A percentile compares a stretch with the other conserved stretches of the same genome.
phyloP scores from a whole-genome alignment of 2,888 invertebrate genomes.

The Tipula vernalis region DNA sequence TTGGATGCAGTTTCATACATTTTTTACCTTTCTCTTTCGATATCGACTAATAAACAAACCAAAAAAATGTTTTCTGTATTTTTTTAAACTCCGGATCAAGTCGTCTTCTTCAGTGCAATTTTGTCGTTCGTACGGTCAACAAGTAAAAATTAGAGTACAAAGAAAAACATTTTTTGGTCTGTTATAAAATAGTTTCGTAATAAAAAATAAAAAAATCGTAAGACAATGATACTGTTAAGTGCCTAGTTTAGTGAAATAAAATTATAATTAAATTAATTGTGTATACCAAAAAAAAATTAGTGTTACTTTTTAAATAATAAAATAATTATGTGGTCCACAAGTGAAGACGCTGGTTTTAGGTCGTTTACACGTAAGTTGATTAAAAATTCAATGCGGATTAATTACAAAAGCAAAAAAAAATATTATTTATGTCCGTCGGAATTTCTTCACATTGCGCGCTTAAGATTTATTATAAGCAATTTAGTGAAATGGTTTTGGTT shows the following conservation, averaged over 20 bases:
- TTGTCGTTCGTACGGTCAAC: slow-evolving; percentile 20
- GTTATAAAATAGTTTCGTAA: neutral
- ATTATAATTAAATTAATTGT: neutral
- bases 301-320: neutral
- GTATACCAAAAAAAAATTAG: neutral
- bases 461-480: neutral
- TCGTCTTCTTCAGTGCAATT: slow-evolving; percentile 17
- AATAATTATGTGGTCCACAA: slow-evolving; percentile 32
- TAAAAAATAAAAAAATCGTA: neutral
- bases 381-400: neutral
- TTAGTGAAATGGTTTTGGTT: neutral
- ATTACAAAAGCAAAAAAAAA: neutral
- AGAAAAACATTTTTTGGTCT: too few relatives aligned
- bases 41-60: neutral
- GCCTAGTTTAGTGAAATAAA: neutral
- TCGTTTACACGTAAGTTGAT: slow-evolving; percentile 35
- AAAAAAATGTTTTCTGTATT: neutral
- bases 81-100: neutral
- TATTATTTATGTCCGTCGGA: neutral
- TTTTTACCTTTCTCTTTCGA: neutral
- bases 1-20: neutral
- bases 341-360: slow-evolving; percentile 38
- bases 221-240: neutral
- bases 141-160: neutral
- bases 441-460: neutral